Conservation (phyloP, 2,888 invertebrate species). For the Andrena minutula region DNA sequence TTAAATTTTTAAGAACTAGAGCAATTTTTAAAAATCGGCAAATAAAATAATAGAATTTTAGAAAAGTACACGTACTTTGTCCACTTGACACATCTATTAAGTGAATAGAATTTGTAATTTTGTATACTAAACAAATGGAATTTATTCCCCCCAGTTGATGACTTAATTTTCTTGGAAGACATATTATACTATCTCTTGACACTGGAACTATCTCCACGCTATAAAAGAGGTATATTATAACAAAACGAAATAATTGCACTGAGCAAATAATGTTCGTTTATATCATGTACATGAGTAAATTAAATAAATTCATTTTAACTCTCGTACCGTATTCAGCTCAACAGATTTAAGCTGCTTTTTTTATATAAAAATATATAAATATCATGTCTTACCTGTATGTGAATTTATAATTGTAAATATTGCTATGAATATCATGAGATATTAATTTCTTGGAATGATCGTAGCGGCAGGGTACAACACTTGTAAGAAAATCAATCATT, state of each 20-base stretch:
- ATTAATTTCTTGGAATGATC: constrained; percentile 97
- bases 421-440: constrained; percentile 98
- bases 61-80: constrained; percentile 88
- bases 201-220: constrained; percentile 98
- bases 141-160: constrained; percentile 95
- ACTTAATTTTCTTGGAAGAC: constrained; percentile 94
- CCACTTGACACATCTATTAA: constrained; percentile 96
- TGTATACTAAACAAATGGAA: constrained; percentile 94
- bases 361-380: no score
- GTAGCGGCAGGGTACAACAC: constrained; percentile 95
- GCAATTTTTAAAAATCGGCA: not conserved
- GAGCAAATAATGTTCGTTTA: not conserved
- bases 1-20: not conserved
- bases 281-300: not conserved
- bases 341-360: no score
- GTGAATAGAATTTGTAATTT: constrained; percentile 96
- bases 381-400: constrained; percentile 87
- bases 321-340: not conserved
- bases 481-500: constrained; percentile 96
- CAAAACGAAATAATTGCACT: not conserved
- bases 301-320: not conserved
- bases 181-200: constrained; percentile 97
- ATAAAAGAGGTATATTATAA: constrained; percentile 19
- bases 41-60: not conserved
- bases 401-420: constrained; percentile 98